These are phyloP conservation scores for Hydrolagus colliei DNA, from an alignment of 2,797 vertebrate species.

Conservation along the genomic window DNA sequence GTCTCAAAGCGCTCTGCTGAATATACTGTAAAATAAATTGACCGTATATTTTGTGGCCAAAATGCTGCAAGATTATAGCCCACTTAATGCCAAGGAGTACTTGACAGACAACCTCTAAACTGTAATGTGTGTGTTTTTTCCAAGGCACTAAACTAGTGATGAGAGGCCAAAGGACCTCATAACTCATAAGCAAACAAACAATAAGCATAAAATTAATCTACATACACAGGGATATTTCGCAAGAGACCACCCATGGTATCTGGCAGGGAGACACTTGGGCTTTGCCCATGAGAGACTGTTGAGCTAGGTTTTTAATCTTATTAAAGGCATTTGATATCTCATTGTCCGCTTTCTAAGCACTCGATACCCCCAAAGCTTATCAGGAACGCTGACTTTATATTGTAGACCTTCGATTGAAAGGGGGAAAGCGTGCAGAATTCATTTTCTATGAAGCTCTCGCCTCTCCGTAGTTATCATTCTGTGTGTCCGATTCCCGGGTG, in stretches of 20 bases:
- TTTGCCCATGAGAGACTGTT: background rate
- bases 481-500: background rate
- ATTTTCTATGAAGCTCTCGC: slow-evolving; percentile 14
- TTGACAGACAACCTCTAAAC: no score
- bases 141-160: no score
- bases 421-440: background rate
- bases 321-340: background rate
- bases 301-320: background rate
- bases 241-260: background rate
- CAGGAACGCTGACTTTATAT: no score
- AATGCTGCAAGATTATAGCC: no score
- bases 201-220: background rate
- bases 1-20: no score
- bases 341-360: background rate
- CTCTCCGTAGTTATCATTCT: background rate
- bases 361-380: background rate
- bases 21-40: no score
- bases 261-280: background rate
- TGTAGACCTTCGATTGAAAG: background rate
- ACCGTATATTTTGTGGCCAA: no score
- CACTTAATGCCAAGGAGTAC: no score
- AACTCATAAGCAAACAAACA: no score
- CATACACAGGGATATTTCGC: background rate
- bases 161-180: no score
- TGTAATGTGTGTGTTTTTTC: no score